Conservation (phyloP, 2,113 vertebrate species). For the Salvelinus sp. region DNA sequence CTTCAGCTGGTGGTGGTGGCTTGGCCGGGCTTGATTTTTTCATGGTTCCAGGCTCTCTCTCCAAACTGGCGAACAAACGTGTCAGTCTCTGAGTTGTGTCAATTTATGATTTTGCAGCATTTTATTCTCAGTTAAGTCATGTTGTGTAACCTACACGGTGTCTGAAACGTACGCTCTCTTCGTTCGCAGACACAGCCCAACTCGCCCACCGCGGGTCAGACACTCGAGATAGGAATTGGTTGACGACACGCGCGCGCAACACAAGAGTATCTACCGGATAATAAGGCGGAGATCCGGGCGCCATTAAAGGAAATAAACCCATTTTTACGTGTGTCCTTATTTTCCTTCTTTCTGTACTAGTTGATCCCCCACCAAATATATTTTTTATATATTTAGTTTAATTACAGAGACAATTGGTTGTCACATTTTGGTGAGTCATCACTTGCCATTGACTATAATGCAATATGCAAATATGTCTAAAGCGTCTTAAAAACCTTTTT, state of each 20-base stretch:
- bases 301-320: constrained; percentile 32
- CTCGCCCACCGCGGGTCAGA: constrained; percentile 40
- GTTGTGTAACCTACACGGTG: constrained; percentile 36
- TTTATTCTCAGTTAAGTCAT: constrained; percentile 44
- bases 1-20: constrained; percentile 52
- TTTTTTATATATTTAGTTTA: too few species aligned
- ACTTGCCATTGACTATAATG: too few species aligned
- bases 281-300: constrained; percentile 20
- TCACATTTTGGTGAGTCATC: too few species aligned
- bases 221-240: constrained; percentile 42
- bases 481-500: too few species aligned
- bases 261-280: constrained; percentile 19
- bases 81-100: constrained; percentile 35
- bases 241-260: constrained; percentile 34
- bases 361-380: too few species aligned
- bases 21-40: constrained; percentile 77
- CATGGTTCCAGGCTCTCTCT: constrained; percentile 57
- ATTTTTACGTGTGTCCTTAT: too few species aligned
- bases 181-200: constrained; percentile 65
- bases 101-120: constrained; percentile 50
- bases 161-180: constrained; percentile 23
- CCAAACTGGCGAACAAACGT: constrained; percentile 18
- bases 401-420: too few species aligned
- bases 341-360: too few species aligned
- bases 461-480: too few species aligned